Percentiles rank a stretch among this genome's conserved stretches.
These are phyloP conservation scores for Steinernema carpocapsae DNA, from an alignment of 2,888 invertebrate genomes.

Conservation along the genomic window DNA sequence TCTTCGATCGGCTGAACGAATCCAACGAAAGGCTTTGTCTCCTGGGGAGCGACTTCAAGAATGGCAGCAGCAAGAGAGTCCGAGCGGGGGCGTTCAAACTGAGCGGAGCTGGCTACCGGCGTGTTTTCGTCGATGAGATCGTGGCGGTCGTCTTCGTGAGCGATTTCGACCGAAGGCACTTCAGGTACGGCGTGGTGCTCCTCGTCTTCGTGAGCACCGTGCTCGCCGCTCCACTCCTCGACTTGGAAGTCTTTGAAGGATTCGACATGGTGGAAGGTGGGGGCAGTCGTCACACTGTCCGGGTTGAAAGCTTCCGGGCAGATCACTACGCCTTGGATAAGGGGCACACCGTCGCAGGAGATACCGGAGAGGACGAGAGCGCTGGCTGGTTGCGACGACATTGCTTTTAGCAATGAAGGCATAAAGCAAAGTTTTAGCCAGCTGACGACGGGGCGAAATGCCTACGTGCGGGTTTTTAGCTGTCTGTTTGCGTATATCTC, in stretches of 20 bases:
- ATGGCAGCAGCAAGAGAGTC: constrained; percentile 56
- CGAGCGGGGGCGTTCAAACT: constrained; percentile 54
- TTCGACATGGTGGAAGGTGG: constrained; percentile 49
- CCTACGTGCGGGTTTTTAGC: constrained; percentile 33
- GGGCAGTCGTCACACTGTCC: constrained; percentile 38
- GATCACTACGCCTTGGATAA: constrained; percentile 36
- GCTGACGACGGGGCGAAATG: constrained; percentile 32
- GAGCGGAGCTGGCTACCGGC: constrained; percentile 54
- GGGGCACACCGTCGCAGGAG: constrained; percentile 31
- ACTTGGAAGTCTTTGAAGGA: constrained; percentile 50
- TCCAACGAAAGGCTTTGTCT: constrained; percentile 51
- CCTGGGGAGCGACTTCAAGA: constrained; percentile 50
- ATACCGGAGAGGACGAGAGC: constrained; percentile 35
- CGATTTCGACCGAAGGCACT: constrained; percentile 18
- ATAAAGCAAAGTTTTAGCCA: constrained; percentile 34
- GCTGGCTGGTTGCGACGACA: constrained; percentile 33
- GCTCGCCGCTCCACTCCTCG: constrained; percentile 57
- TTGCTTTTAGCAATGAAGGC: constrained; percentile 31
- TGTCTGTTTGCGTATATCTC: constrained; percentile 33
- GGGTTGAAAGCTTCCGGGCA: background rate
- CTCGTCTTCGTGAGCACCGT: constrained; percentile 42
- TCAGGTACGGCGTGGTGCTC: constrained; percentile 38
- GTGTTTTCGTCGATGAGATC: constrained; percentile 42
- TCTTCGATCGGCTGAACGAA: constrained; percentile 49
- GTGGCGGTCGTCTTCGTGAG: constrained; percentile 33